Evolutionary conservation across 2,113 vertebrate species (phyloP).

Genomic region (Martes martes): DNA sequence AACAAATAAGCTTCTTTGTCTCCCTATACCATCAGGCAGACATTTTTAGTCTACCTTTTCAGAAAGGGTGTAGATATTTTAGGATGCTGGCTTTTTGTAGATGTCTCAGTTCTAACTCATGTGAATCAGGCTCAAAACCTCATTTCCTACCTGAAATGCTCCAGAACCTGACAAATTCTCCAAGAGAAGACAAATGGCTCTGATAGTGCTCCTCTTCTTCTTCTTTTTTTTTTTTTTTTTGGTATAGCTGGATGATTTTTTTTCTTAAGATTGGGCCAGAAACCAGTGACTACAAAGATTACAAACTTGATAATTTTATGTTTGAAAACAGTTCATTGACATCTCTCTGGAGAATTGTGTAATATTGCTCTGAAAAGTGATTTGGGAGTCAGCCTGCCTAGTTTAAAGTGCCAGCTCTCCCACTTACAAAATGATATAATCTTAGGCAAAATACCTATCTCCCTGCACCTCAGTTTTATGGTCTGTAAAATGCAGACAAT

Average conservation of each 20-base stretch:
- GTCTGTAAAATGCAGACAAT: background rate
- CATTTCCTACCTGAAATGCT: background rate
- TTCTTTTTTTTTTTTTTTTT: background rate
- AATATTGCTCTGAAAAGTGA: background rate
- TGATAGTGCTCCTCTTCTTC: background rate
- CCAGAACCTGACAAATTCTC: background rate
- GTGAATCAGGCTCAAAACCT: background rate
- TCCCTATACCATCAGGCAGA: background rate
- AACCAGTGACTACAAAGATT: constrained; percentile 10
- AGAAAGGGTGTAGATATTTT: background rate
- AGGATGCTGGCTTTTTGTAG: background rate
- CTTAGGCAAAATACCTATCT: background rate
- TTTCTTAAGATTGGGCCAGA: background rate
- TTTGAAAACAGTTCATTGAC: background rate
- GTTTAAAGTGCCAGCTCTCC: background rate
- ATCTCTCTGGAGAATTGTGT: background rate
- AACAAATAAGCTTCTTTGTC: background rate
- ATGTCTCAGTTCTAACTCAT: background rate
- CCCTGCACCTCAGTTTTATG: background rate
- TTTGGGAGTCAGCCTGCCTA: background rate
- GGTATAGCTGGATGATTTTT: background rate
- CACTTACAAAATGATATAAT: background rate
- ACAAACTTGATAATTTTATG: background rate
- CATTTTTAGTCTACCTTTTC: background rate
- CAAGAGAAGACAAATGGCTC: background rate